Conservation (phyloP, 1,140 invertebrate species). For the Drosophila rufa region DNA sequence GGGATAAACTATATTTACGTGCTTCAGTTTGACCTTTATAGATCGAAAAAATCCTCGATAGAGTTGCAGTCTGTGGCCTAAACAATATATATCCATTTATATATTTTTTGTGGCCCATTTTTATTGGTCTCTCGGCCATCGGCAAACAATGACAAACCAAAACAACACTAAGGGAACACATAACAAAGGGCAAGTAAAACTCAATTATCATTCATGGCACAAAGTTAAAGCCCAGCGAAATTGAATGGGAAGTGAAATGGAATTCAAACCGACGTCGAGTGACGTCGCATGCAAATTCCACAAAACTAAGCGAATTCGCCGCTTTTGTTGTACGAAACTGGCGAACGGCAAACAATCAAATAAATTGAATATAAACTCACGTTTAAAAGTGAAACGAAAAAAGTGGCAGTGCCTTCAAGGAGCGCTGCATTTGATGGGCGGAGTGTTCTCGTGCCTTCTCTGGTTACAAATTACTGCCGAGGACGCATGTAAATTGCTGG, state of each 20-base stretch:
- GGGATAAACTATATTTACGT: not conserved
- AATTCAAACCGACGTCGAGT: slow-evolving; percentile 43
- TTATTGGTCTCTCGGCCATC: slow-evolving; percentile 8
- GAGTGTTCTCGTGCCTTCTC: slow-evolving; percentile 34
- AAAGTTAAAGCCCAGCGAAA: slow-evolving; percentile 63
- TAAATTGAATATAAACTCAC: slow-evolving; percentile 78
- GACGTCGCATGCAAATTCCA: slow-evolving; percentile 62
- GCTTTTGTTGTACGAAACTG: slow-evolving; percentile 43
- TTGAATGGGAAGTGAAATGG: slow-evolving; percentile 52
- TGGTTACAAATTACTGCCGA: slow-evolving; percentile 65
- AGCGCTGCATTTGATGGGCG: slow-evolving; percentile 27
- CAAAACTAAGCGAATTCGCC: slow-evolving; percentile 31
- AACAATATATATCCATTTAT: not conserved
- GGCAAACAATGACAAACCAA: slow-evolving; percentile 53
- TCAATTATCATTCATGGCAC: slow-evolving; percentile 74
- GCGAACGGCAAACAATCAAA: slow-evolving; percentile 45
- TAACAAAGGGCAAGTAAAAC: slow-evolving; percentile 48
- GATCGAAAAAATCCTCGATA: not conserved
- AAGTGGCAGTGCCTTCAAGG: slow-evolving; percentile 41
- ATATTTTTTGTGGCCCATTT: not conserved
- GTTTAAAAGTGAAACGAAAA: slow-evolving; percentile 64
- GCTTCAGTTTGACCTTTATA: not conserved
- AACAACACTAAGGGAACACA: slow-evolving; percentile 22
- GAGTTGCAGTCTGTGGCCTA: not conserved
- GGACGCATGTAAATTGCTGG: slow-evolving; percentile 69